Evolutionary conservation across 2,797 vertebrate genomes (phyloP).

Genomic region (Tokudaia tokunoshimensis): DNA sequence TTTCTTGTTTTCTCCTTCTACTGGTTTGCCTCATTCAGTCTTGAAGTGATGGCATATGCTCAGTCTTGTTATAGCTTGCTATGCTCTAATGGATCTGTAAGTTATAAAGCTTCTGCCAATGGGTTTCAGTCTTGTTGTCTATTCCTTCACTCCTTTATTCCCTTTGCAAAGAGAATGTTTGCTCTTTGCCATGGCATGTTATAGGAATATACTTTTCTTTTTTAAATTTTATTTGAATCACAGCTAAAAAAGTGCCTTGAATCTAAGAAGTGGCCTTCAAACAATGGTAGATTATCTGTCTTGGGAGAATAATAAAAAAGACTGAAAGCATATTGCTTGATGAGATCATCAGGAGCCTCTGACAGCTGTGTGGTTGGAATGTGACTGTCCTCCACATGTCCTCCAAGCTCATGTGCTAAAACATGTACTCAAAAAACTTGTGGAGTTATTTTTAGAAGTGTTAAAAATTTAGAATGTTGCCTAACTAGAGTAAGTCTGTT

Average conservation of each 20-base stretch:
- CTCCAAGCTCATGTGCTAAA: too few species aligned
- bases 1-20: background rate
- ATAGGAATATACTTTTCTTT: background rate
- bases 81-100: background rate
- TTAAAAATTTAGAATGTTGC: background rate
- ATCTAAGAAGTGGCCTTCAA: background rate
- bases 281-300: background rate
- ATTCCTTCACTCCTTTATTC: background rate
- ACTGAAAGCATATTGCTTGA: background rate
- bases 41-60: background rate
- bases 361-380: background rate
- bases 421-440: background rate
- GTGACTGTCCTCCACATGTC: background rate
- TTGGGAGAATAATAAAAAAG: too few species aligned
- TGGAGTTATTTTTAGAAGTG: background rate
- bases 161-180: background rate
- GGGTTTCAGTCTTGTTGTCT: background rate
- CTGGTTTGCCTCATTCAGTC: background rate
- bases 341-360: too few species aligned
- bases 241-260: background rate
- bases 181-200: background rate
- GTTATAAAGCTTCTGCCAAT: too few species aligned
- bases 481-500: background rate
- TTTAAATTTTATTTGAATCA: background rate
- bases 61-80: background rate